phyloP scores from a whole-genome alignment of 2,113 vertebrate genomes.

The Phyllopteryx taeniolatus region DNA sequence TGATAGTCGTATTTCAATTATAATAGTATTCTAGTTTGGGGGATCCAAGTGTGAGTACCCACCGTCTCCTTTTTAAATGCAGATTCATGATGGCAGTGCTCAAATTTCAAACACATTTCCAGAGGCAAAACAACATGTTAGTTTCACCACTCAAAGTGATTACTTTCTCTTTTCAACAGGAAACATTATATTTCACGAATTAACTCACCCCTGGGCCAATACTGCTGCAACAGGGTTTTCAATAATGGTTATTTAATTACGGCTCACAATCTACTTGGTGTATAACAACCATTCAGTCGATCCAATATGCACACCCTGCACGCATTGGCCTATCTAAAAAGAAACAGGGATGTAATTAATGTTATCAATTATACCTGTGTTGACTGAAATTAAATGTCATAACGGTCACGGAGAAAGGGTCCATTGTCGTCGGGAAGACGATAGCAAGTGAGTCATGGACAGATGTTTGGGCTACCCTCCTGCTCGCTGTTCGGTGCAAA shows the following conservation, averaged over 20 bases:
- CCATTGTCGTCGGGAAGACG: background rate
- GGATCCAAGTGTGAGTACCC: background rate
- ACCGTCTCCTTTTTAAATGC: background rate
- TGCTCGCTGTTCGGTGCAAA: background rate
- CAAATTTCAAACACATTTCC: slow-evolving; percentile 1
- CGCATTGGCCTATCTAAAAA: background rate
- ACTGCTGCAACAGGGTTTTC: background rate
- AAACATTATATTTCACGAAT: background rate
- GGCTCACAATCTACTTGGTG: background rate
- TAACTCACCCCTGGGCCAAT: background rate
- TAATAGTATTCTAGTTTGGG: background rate
- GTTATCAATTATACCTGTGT: background rate
- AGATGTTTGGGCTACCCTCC: background rate
- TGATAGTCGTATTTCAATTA: too few species aligned
- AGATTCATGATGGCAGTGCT: background rate
- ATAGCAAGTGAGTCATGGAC: background rate
- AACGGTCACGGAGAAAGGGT: background rate
- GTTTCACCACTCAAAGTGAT: background rate
- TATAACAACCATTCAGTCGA: background rate
- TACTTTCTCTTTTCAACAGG: background rate
- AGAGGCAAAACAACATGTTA: background rate
- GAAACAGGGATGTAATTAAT: slow-evolving; percentile 3
- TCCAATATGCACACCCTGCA: background rate
- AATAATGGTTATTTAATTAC: slow-evolving; percentile 3
- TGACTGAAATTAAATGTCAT: slow-evolving; percentile 4